Base-by-base conservation (phyloP, 2,797 vertebrate species). In the Sebastes vulpes region DNA sequence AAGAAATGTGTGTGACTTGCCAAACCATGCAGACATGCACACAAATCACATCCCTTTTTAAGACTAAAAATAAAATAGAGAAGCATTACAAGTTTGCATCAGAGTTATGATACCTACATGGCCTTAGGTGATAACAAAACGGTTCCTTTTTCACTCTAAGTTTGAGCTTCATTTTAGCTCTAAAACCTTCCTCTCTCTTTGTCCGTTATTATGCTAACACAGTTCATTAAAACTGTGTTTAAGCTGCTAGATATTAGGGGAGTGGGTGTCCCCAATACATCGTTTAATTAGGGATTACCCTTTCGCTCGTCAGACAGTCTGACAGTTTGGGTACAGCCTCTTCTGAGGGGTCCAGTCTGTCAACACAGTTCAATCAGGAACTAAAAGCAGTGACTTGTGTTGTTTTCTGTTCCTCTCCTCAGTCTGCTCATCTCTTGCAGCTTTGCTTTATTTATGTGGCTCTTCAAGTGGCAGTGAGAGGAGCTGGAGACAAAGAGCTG, bases 221-320 rank as follows among this genome's bases (percentile, higher is more conserved):
- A 38, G n/a, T 71, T 85, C 79, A 83, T 83, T 83, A 69, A 76
- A 76, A 64, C 26, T 4, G 26, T 2, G 32, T 81, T 76, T 86
- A 92, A 89, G 90, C 81, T 46, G 72, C 60, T 53, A 25, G 72
- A 85, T 87, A 90, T 79, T 53, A 57, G 64, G 46, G 72, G 79
- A 78, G 84, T 75, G 87, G 16, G 82, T 91, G 92, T 86, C 92
- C 89, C 52, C 76, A 84, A 90, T 92, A 87, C 72, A 54, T 72
- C 77, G 65, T 82, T 79, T 93, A 91, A 95, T 91, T 91, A 91
- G 83, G 92, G 91, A 94, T 94, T 95, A 92, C 87, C 90, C 91
- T 90, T 91, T 86, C 8, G n/a, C 90, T 89, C 78, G 67, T 93
- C 89, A 92, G 77, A 86, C 75, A 64, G 6, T 85, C 50, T 93